These are phyloP conservation scores for Calameuta idolon DNA, from an alignment of 2,888 invertebrate genomes.

Conservation along the genomic window DNA sequence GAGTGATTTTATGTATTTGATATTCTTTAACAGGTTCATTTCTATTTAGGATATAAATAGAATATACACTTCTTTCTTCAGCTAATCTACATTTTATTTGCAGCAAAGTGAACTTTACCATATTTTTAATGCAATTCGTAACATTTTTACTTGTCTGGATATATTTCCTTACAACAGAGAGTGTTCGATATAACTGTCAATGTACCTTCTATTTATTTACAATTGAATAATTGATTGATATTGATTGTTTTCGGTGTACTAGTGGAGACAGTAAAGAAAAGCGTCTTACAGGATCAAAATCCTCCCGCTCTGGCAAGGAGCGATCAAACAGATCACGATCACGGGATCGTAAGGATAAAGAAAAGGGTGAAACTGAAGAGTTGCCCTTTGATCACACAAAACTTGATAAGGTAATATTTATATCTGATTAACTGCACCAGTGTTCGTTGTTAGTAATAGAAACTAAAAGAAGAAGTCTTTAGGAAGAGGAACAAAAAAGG, in stretches of 20 bases:
- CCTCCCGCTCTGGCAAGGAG: conserved; percentile 68
- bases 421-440: not conserved
- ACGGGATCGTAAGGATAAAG: conserved; percentile 72
- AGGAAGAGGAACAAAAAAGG: conserved; percentile 91
- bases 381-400: conserved; percentile 80
- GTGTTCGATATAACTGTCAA: not conserved
- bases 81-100: too few species aligned
- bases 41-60: too few species aligned
- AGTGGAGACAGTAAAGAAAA: conserved; percentile 76
- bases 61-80: too few species aligned
- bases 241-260: conserved; percentile 61
- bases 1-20: not conserved
- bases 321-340: conserved; percentile 70
- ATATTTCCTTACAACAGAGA: not conserved
- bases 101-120: not conserved
- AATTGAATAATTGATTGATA: conserved; percentile 33
- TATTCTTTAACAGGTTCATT: not conserved
- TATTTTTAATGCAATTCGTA: not conserved
- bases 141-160: not conserved
- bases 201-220: conserved; percentile 25
- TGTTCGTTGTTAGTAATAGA: not conserved
- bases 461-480: not conserved
- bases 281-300: conserved; percentile 72
- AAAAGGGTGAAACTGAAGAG: conserved; percentile 68
- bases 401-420: conserved; percentile 75